These are phyloP conservation scores for Formica exsecta DNA, from an alignment of 1,140 invertebrate genomes.

Conservation along the genomic window DNA sequence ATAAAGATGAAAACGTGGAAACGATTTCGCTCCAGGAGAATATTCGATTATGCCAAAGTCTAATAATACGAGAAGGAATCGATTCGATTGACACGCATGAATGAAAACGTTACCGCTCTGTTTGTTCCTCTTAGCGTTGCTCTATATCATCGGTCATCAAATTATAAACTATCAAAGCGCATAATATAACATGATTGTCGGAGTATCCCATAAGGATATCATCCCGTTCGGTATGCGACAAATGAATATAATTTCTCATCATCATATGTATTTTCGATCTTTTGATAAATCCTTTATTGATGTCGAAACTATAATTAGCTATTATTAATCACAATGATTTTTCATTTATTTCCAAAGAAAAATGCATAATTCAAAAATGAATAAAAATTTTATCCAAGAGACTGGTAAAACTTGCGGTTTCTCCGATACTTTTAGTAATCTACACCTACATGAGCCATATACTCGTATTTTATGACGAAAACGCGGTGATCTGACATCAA, in stretches of 20 bases:
- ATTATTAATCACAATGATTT: background rate
- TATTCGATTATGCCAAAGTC: conserved; percentile 3
- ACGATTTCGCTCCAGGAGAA: conserved; percentile 30
- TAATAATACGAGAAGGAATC: background rate
- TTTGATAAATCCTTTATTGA: background rate
- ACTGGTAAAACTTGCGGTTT: background rate
- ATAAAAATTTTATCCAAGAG: background rate
- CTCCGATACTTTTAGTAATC: conserved; percentile 8
- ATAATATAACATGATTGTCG: conserved; percentile 13
- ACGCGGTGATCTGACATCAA: conserved; percentile 9
- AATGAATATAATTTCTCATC: conserved; percentile 6
- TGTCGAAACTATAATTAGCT: background rate
- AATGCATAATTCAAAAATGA: background rate
- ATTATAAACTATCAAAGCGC: conserved; percentile 26
- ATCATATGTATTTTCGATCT: conserved; percentile 13
- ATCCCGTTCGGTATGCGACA: background rate
- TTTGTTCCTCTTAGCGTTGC: background rate
- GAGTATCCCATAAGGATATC: background rate
- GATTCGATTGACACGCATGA: conserved; percentile 10
- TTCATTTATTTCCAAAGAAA: background rate
- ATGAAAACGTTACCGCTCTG: conserved; percentile 11
- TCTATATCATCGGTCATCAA: background rate
- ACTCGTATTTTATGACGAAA: conserved; percentile 25
- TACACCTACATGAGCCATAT: background rate
- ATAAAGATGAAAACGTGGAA: conserved; percentile 7